A percentile compares a stretch with the other conserved stretches of the same genome.
Evolutionary conservation across 2,888 invertebrate genomes (phyloP).

Genomic region (Tetheella fluctuosa): DNA sequence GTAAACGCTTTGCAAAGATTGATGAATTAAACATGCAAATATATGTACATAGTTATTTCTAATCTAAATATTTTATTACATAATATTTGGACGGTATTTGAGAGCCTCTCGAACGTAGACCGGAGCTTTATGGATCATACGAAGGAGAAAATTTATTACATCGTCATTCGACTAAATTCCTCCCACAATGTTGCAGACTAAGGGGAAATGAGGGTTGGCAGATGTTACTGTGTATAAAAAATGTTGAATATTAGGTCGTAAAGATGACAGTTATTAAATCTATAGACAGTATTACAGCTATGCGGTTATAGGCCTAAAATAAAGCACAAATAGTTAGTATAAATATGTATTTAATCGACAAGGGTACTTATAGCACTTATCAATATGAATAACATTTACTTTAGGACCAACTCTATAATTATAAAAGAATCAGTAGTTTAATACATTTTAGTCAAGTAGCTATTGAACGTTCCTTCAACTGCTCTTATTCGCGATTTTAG

Average conservation of each 20-base stretch:
- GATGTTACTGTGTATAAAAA: constrained; percentile 54
- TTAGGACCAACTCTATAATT: too few species aligned
- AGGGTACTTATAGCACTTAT: too few species aligned
- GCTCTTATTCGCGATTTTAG: too few species aligned
- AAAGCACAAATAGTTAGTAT: neutral
- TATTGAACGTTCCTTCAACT: too few species aligned
- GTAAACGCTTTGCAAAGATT: neutral
- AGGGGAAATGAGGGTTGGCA: constrained; percentile 66
- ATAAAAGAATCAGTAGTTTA: too few species aligned
- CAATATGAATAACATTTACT: too few species aligned
- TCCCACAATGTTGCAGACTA: constrained; percentile 59
- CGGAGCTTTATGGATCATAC: constrained; percentile 68
- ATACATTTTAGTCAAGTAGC: neutral
- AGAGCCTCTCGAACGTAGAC: constrained; percentile 29
- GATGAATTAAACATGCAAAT: neutral
- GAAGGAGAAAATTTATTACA: constrained; percentile 67
- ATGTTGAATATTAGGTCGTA: constrained; percentile 57
- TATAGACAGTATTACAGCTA: constrained; percentile 26
- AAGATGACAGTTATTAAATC: constrained; percentile 63
- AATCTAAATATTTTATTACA: constrained; percentile 29
- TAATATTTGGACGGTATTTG: constrained; percentile 36
- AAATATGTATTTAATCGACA: too few species aligned
- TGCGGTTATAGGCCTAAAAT: neutral
- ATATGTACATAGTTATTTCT: constrained; percentile 9
- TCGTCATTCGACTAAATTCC: constrained; percentile 69